These are phyloP conservation scores for Diadumene lineata DNA, from an alignment of 92 coral and sea anemone species.

Conservation along the genomic window DNA sequence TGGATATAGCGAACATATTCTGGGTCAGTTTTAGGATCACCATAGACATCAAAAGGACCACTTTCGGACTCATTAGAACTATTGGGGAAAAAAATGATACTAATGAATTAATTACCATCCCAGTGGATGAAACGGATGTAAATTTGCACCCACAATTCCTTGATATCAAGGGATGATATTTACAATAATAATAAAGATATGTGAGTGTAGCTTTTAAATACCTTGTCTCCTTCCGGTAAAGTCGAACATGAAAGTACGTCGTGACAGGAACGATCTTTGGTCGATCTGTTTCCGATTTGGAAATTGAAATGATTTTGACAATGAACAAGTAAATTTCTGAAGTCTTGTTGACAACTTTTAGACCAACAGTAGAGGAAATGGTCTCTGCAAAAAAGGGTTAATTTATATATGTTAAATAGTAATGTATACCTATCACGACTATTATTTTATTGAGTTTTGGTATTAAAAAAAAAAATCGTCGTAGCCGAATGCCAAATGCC, in stretches of 20 bases:
- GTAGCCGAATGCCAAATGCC: no score
- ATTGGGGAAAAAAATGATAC: neutral
- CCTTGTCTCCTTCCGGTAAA: conserved; percentile 4
- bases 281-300: neutral
- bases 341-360: conserved; percentile 56
- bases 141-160: no score
- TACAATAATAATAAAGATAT: neutral
- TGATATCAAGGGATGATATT: no score
- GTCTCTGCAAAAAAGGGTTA: conserved; percentile 26
- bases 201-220: neutral
- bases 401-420: no score
- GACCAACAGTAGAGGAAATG: conserved; percentile 16
- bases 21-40: conserved; percentile 1
- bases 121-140: neutral
- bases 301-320: conserved; percentile 25
- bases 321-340: conserved; percentile 44
- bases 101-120: neutral
- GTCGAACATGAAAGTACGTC: conserved; percentile 30
- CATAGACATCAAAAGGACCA: conserved; percentile 26
- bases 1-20: conserved; percentile 28
- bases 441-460: no score
- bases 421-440: no score
- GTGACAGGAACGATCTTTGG: neutral
- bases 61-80: neutral
- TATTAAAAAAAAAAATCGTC: no score